Evolutionary conservation across 2,797 vertebrate genomes (phyloP).

Genomic region (Gymnothorax reevesii): DNA sequence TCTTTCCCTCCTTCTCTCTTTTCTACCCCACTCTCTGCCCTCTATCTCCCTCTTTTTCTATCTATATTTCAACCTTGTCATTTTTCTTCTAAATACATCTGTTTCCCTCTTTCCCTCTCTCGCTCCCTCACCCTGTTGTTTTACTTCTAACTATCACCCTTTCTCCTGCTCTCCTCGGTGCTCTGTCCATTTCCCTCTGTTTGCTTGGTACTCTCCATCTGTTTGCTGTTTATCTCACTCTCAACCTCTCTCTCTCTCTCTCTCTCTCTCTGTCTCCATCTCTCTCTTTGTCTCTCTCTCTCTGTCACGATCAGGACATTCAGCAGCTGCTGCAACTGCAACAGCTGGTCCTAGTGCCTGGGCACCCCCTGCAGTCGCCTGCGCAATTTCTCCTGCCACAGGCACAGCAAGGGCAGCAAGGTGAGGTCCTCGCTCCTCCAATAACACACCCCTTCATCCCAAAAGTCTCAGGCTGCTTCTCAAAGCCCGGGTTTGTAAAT

Average conservation of each 20-base stretch:
- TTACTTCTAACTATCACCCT: neutral
- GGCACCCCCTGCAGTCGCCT: slow-evolving; percentile 81
- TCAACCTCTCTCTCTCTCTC: slow-evolving; percentile 43
- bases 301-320: slow-evolving; percentile 76
- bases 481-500: too few relatives aligned
- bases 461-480: too few relatives aligned
- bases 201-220: neutral
- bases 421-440: slow-evolving; percentile 57
- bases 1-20: neutral
- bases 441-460: neutral
- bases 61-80: slow-evolving; percentile 47
- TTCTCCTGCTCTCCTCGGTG: neutral
- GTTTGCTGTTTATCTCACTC: neutral
- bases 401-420: slow-evolving; percentile 90
- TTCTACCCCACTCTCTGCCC: too few relatives aligned
- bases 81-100: neutral
- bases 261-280: too few relatives aligned
- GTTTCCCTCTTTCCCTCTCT: neutral
- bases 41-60: neutral
- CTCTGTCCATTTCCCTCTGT: neutral
- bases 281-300: neutral
- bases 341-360: slow-evolving; percentile 87
- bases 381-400: slow-evolving; percentile 90
- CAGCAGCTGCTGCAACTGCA: slow-evolving; percentile 92
- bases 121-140: slow-evolving; percentile 12